Evolutionary conservation across 2,888 invertebrate species (phyloP).

Genomic region (Heliothis peltigera): DNA sequence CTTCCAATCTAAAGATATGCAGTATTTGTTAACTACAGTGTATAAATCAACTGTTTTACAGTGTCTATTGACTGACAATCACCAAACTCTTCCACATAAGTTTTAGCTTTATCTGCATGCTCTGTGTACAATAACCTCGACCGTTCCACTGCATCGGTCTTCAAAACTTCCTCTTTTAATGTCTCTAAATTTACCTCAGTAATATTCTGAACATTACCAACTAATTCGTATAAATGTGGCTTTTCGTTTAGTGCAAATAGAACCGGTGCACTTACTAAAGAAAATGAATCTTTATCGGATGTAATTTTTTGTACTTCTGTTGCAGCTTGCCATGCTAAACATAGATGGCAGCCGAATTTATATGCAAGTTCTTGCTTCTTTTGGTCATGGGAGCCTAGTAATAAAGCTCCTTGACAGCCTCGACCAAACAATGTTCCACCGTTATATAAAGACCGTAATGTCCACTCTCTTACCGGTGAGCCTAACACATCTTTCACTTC

Average conservation of each 20-base stretch:
- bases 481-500: slow-evolving; percentile 83
- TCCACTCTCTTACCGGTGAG: slow-evolving; percentile 92
- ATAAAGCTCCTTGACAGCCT: slow-evolving; percentile 94
- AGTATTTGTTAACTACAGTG: no score
- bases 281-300: slow-evolving; percentile 90
- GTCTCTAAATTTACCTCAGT: slow-evolving; percentile 91
- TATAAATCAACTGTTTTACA: slow-evolving; percentile 81
- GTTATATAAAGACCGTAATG: slow-evolving; percentile 92
- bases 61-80: slow-evolving; percentile 79
- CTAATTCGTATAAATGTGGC: slow-evolving; percentile 90
- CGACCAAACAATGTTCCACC: slow-evolving; percentile 92
- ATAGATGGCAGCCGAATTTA: slow-evolving; percentile 94
- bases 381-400: slow-evolving; percentile 92
- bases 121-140: slow-evolving; percentile 76
- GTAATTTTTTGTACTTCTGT: slow-evolving; percentile 80
- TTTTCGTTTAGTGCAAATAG: slow-evolving; percentile 94
- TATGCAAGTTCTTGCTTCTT: slow-evolving; percentile 93
- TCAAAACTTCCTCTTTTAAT: slow-evolving; percentile 78
- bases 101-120: slow-evolving; percentile 77
- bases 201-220: slow-evolving; percentile 90
- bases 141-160: slow-evolving; percentile 79
- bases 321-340: slow-evolving; percentile 94
- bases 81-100: slow-evolving; percentile 78
- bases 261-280: slow-evolving; percentile 95
- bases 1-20: no score